A percentile compares a stretch with the other conserved stretches of the same genome.
phyloP scores from a whole-genome alignment of 1,140 invertebrate genomes.

The Liolophura sinensis region DNA sequence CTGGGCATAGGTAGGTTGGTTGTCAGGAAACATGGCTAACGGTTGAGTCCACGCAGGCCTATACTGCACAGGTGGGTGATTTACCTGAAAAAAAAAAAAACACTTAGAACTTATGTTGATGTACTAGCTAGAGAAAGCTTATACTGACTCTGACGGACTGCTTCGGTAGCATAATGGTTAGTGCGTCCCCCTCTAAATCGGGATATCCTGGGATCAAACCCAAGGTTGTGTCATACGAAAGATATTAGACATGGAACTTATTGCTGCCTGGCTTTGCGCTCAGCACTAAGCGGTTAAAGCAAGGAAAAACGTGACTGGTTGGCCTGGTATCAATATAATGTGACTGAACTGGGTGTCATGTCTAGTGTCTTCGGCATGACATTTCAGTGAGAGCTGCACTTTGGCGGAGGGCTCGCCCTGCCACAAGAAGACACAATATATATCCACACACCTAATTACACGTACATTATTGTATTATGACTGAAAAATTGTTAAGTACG shows the following conservation, averaged over 20 bases:
- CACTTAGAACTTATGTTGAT: background rate
- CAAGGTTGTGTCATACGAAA: background rate
- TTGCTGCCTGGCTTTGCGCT: no score
- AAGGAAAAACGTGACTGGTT: no score
- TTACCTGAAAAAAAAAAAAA: conserved; percentile 30
- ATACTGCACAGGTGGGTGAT: conserved; percentile 48
- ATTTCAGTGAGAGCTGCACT: no score
- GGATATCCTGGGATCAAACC: background rate
- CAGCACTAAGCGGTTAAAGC: no score
- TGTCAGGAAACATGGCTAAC: conserved; percentile 31
- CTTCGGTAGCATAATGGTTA: background rate
- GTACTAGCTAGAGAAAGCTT: background rate
- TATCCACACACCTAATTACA: background rate
- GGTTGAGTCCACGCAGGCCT: conserved; percentile 42
- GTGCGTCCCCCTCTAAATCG: no score
- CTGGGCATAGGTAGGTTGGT: conserved; percentile 7
- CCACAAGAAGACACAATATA: no score
- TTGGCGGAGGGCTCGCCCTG: no score
- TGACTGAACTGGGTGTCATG: no score
- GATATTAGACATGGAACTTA: background rate
- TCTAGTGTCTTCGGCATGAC: no score
- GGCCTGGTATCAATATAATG: no score
- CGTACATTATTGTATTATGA: no score
- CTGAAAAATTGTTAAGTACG: no score
- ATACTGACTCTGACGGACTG: background rate